Evolutionary conservation across 2,888 invertebrate genomes (phyloP), one percentile per base, ranked within the genome.

Genomic region (Clistopyga incitator): DNA sequence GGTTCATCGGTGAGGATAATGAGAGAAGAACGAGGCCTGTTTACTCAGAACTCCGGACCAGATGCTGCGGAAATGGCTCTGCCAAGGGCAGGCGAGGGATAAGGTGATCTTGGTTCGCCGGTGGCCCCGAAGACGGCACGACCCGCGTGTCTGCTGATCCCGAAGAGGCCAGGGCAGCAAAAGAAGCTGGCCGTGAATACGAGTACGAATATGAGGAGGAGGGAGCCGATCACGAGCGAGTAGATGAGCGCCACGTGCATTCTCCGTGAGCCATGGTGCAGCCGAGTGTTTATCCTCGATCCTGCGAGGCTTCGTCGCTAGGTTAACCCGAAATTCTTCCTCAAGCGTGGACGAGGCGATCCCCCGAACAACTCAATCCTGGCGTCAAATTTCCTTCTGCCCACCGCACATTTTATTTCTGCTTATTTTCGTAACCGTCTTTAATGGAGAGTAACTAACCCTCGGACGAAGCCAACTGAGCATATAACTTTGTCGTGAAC

Each of bases 201-300:
- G 67, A 86, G 47, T 18, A 78, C 38, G 71, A 84, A 85, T 42
- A 67, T n/a, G 34, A 82, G 59, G 34, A 87, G 82, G 56, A 86
- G 74, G 42, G 54, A 59, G 23, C 84, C 86, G 84, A 87, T 86
- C 80, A 87, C 82, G 61, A 87, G 82, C 47, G 80, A 78, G 78
- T 87, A 87, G 76, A 87, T 81, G 71, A 86, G 42, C n/a, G 86
- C 85, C 71, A 82, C 74, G 79, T 83, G 80, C 86, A 87, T 87
- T 82, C 82, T 84, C 11, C 67, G 64, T 68, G 52, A 38, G 83
- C 83, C 83, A 86, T 84, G 71, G 79, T 52, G 79, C 74, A 78
- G 78, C 42, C 13, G 54, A 45, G 29, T 65, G 54, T 47, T 29
- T 52, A 8, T 38, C 52, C 74, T 25, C 50, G 72, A 56, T 38